A percentile compares a stretch with the other conserved stretches of the same genome.
Conservation (phyloP, 1,140 invertebrate species). For the Sinonovacula constricta region DNA sequence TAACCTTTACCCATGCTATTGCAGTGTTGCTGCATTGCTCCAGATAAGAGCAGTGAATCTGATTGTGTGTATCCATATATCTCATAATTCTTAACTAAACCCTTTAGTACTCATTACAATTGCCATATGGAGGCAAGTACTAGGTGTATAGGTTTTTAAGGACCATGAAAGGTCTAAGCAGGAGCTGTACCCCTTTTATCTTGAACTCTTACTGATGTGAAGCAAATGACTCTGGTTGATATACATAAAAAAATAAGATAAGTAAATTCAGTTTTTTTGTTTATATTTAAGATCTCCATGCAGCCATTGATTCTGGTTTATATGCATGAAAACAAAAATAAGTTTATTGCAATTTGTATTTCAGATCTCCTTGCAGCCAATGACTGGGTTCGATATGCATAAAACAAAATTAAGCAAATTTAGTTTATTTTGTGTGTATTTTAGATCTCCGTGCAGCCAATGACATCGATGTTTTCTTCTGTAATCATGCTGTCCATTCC, state of each 20-base stretch:
- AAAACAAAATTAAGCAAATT: neutral
- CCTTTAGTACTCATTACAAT: too few relatives aligned
- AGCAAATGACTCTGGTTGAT: neutral
- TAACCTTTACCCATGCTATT: too few relatives aligned
- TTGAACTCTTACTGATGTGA: too few relatives aligned
- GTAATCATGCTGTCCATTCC: slow-evolving; percentile 93
- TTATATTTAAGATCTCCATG: slow-evolving; percentile 70
- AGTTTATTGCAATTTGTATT: neutral
- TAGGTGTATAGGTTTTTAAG: too few relatives aligned
- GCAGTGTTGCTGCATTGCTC: too few relatives aligned
- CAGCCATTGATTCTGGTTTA: slow-evolving; percentile 81
- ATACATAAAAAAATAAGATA: neutral
- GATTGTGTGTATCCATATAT: too few relatives aligned
- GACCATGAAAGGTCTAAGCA: too few relatives aligned
- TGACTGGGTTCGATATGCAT: neutral
- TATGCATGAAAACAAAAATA: neutral
- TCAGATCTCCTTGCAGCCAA: neutral
- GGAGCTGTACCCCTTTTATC: too few relatives aligned
- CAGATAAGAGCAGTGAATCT: too few relatives aligned
- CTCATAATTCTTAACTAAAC: too few relatives aligned
- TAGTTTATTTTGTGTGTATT: slow-evolving; percentile 37
- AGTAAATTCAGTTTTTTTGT: neutral
- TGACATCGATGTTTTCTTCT: slow-evolving; percentile 90
- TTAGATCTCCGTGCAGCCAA: slow-evolving; percentile 80
- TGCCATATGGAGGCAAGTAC: too few relatives aligned